These are phyloP conservation scores for Gobius niger DNA, from an alignment of 2,113 vertebrate genomes.

Conservation along the genomic window DNA sequence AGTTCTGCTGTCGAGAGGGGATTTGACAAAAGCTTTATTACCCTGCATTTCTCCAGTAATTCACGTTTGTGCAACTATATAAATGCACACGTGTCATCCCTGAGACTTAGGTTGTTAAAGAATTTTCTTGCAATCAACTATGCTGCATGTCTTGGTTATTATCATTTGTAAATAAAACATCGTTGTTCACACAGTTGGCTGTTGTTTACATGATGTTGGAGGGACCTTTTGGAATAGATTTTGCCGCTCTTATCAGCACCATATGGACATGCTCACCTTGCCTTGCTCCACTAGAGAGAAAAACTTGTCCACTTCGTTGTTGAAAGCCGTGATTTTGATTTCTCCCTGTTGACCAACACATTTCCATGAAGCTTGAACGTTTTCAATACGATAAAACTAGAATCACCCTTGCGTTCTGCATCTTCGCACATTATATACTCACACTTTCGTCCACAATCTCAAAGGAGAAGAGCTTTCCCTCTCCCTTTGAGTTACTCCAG, in stretches of 20 bases:
- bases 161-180: too few relatives aligned
- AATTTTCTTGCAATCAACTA: neutral
- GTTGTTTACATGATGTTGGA: too few relatives aligned
- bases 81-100: slow-evolving; percentile 11
- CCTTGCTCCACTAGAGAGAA: slow-evolving; percentile 91
- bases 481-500: slow-evolving; percentile 94
- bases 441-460: slow-evolving; percentile 94
- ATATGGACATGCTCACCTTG: slow-evolving; percentile 80
- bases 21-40: slow-evolving; percentile 39
- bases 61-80: slow-evolving; percentile 12
- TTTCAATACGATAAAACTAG: slow-evolving; percentile 3
- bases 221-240: neutral
- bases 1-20: slow-evolving; percentile 23
- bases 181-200: too few relatives aligned
- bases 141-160: neutral
- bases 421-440: slow-evolving; percentile 64
- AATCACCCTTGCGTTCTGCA: slow-evolving; percentile 25
- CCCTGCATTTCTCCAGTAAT: slow-evolving; percentile 18
- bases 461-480: slow-evolving; percentile 94
- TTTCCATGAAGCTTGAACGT: slow-evolving; percentile 21
- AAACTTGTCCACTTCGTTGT: slow-evolving; percentile 93
- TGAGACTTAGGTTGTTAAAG: neutral
- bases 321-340: slow-evolving; percentile 94
- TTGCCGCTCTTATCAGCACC: slow-evolving; percentile 24
- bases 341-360: slow-evolving; percentile 83